Percentiles rank a stretch among this genome's conserved stretches.
phyloP scores from a whole-genome alignment of 2,113 vertebrate genomes.

The Arenaria interpres region DNA sequence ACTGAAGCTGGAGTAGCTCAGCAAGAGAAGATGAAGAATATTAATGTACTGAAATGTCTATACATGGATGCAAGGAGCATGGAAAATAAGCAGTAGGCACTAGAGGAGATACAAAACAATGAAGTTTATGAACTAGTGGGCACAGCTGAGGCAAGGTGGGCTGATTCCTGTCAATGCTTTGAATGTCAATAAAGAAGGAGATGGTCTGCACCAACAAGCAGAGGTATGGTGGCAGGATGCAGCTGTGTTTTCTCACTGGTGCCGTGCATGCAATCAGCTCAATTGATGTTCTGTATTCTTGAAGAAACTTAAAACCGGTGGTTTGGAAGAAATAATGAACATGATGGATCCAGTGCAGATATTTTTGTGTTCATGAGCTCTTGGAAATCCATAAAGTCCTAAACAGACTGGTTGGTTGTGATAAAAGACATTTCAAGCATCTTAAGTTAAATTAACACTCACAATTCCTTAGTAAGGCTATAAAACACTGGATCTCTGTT shows the following conservation, averaged over 20 bases:
- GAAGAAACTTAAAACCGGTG: neutral
- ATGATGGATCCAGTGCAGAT: neutral
- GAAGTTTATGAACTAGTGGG: neutral
- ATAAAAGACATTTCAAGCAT: neutral
- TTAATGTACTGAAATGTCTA: neutral
- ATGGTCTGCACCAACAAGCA: neutral
- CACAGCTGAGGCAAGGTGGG: neutral
- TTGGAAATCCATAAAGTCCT: neutral
- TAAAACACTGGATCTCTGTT: neutral
- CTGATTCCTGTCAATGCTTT: neutral
- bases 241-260: neutral
- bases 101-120: neutral
- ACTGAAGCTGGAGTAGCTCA: neutral
- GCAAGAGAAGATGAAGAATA: constrained; percentile 17
- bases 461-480: neutral
- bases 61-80: neutral
- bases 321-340: neutral
- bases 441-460: neutral
- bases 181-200: neutral
- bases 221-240: neutral
- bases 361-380: neutral
- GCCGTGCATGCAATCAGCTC: neutral
- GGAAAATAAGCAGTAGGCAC: constrained; percentile 25
- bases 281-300: neutral
- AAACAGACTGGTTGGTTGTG: neutral